These are phyloP conservation scores for Autographa pulchrina DNA, from an alignment of 2,888 invertebrate species.

Conservation along the genomic window DNA sequence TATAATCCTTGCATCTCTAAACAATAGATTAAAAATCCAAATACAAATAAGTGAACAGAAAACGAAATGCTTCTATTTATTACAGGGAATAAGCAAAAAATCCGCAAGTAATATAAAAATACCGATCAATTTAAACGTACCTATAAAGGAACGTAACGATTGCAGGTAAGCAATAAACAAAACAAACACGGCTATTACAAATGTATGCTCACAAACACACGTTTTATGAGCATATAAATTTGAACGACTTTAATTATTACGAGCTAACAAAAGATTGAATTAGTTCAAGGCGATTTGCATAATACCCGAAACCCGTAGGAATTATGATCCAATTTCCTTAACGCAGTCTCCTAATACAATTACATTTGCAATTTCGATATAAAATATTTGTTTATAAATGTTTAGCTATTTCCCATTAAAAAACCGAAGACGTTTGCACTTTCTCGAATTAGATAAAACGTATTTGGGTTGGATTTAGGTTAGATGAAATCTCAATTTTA, in stretches of 20 bases:
- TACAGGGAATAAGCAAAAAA: constrained; percentile 25
- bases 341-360: constrained; percentile 44
- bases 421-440: too few species aligned
- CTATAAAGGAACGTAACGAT: constrained; percentile 42
- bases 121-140: constrained; percentile 47
- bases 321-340: constrained; percentile 56
- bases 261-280: constrained; percentile 70
- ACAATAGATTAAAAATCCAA: constrained; percentile 1
- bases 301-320: constrained; percentile 59
- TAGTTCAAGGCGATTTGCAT: constrained; percentile 68
- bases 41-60: constrained; percentile 12
- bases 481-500: too few species aligned
- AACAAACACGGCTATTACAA: constrained; percentile 43
- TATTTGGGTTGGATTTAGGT: too few species aligned
- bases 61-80: constrained; percentile 11
- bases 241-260: constrained; percentile 71
- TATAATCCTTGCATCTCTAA: background rate
- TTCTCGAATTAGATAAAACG: too few species aligned
- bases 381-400: background rate
- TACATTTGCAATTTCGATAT: constrained; percentile 31
- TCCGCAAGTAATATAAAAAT: constrained; percentile 31
- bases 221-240: constrained; percentile 69
- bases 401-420: background rate
- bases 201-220: constrained; percentile 42
- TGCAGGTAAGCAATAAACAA: constrained; percentile 46